Conservation (phyloP, 2,797 vertebrate species). For the Peromyscus eremicus region DNA sequence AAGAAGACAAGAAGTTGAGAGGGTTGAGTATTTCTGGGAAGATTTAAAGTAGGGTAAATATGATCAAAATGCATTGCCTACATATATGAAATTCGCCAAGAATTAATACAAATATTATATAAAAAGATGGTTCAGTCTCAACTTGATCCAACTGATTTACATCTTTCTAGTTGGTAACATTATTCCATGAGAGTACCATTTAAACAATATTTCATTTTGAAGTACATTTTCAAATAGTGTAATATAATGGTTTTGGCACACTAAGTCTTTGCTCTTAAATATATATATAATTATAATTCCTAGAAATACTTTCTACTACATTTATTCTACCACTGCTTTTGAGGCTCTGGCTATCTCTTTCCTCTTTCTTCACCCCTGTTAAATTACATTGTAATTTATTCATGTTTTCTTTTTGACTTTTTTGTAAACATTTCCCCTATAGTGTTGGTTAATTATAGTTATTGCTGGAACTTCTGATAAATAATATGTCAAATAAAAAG, state of each 20-base stretch:
- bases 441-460: conserved; percentile 67
- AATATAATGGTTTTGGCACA: neutral
- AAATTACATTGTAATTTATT: conserved; percentile 57
- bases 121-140: neutral
- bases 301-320: neutral
- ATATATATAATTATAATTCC: neutral
- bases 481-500: conserved; percentile 55
- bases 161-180: neutral
- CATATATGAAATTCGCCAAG: too few relatives aligned
- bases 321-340: conserved; percentile 6
- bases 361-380: conserved; percentile 29
- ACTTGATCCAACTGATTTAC: neutral
- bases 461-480: neutral
- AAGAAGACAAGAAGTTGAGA: neutral
- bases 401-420: conserved; percentile 53
- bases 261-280: neutral
- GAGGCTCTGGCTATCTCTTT: neutral
- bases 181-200: neutral
- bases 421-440: conserved; percentile 65
- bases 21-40: neutral
- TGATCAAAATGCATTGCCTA: neutral
- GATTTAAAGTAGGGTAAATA: too few relatives aligned
- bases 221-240: neutral
- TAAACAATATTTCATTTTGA: neutral
- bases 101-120: neutral